These are phyloP conservation scores for Cyrtorhinus lividipennis DNA, from an alignment of 1,140 invertebrate species.

Conservation along the genomic window DNA sequence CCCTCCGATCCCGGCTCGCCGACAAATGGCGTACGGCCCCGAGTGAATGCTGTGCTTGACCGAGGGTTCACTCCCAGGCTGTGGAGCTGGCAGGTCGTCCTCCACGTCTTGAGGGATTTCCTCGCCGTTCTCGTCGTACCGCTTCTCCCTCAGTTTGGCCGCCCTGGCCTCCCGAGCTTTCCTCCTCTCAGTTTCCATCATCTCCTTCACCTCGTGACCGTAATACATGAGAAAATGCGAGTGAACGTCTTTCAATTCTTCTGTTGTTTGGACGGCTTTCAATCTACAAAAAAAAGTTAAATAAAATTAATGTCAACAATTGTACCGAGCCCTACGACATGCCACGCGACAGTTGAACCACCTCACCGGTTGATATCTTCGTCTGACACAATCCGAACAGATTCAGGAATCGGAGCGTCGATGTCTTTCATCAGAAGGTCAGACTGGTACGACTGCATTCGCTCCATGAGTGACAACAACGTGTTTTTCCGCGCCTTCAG, in stretches of 20 bases:
- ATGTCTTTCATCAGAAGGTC: slow-evolving; percentile 70
- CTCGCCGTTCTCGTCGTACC: slow-evolving; percentile 36
- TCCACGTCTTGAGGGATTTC: slow-evolving; percentile 23
- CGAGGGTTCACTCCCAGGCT: slow-evolving; percentile 41
- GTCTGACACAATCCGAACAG: slow-evolving; percentile 65
- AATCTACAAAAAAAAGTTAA: slow-evolving; percentile 32
- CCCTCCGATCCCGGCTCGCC: slow-evolving; percentile 65
- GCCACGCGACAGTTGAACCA: not conserved
- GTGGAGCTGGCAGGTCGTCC: slow-evolving; percentile 38
- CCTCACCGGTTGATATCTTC: slow-evolving; percentile 62
- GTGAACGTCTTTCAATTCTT: slow-evolving; percentile 86
- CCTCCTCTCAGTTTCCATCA: slow-evolving; percentile 29
- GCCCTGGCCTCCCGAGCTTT: slow-evolving; percentile 40
- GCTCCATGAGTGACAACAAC: slow-evolving; percentile 66
- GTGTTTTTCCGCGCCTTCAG: slow-evolving; percentile 74
- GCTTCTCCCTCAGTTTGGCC: slow-evolving; percentile 35
- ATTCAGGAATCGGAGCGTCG: slow-evolving; percentile 69
- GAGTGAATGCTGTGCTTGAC: slow-evolving; percentile 74
- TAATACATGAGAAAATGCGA: slow-evolving; percentile 90
- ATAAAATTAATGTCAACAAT: not conserved
- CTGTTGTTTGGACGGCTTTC: slow-evolving; percentile 65
- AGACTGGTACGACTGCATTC: slow-evolving; percentile 83
- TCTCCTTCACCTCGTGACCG: slow-evolving; percentile 43
- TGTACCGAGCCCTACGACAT: not conserved
- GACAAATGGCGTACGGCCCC: slow-evolving; percentile 74